Evolutionary conservation across 2,888 invertebrate species (phyloP), one percentile per base, ranked within the genome.

Genomic region (Diaprepes abbreviatus): DNA sequence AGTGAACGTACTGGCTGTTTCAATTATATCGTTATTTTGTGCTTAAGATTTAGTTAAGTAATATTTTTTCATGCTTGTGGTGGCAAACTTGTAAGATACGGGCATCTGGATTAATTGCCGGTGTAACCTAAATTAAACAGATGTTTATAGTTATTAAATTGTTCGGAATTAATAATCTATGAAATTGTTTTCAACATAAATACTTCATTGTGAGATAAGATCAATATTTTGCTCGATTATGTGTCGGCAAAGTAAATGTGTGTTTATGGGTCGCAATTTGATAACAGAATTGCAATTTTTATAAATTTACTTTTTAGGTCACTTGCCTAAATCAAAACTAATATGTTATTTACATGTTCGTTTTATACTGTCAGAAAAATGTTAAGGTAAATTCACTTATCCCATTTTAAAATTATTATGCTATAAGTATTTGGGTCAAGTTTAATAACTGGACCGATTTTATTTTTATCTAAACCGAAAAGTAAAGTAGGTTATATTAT

Each of bases 391-490:
- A 43, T 28, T 7, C 14, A 50, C 16, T 31, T 14, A 50, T 28
- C 48, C 48, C n/a, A 28, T 28, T 48, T 28, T 12, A 48, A 48
- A 48, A 28, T 31, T 28, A 24, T 1, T 55, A 24, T 21, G 14
- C 14, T 19, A n/a, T n/a, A n/a, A 50, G 36, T 28, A 57, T 68
- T 68, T 57, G 35, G 68, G 62, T 68, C 68, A 68, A 68, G 68
- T 68, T 57, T 63, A 63, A 16, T 66, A 50, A 40, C 57, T 45
- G 55, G 33, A 54, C 68, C 63, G 45, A 63, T 43, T 33, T 33
- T 63, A 63, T 58, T 63, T 68, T 68, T 63, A 68, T 68, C 63
- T 36, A 36, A 21, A 40, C n/a, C 12, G 40, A 57, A 55, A 67
- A 33, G 19, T 12, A 19, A 66, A 68, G 67, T 68, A 57, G 68